Evolutionary conservation across 2,888 invertebrate species (phyloP), one percentile per base, ranked within the genome.

Genomic region (Biston betularia): DNA sequence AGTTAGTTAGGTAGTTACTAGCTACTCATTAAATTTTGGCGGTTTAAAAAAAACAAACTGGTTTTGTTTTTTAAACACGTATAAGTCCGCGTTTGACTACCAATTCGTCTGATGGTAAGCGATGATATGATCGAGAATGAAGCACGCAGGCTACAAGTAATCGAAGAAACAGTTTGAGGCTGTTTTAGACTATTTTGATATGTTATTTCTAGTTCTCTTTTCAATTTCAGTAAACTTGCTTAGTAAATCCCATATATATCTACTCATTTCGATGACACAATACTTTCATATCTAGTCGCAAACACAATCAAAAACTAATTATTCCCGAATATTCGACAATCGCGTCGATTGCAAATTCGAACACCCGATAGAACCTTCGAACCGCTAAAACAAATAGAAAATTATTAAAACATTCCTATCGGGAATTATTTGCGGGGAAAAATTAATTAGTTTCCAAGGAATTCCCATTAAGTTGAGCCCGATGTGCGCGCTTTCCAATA

Each of bases 391-490:
- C 77, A 82, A 83, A 82, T 80, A 80, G 76, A 77, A 83, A 79
- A 83, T 84, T 83, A 82, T 80, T 83, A 79, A 80, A 82, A 80
- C 79, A 82, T 81, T 84, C 78, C 77, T 58, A 57, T 73, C 73
- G 78, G 70, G 78, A 84, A 84, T 85, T 82, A 84, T 86, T 82
- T 80, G 80, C 78, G 80, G 74, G 65, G 80, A 82, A 85, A 84
- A 86, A 85, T 83, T 86, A 85, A 86, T 85, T 86, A 82, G 81
- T 85, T 85, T 80, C 70, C 74, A 58, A 81, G 82, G 85, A 83
- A 86, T 84, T 86, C 75, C 82, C 78, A 84, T 83, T 83, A 79
- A 58, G 57, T 55, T 38, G 46, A 35, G 35, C 49, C 50, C 57
- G 57, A 66, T 62, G 55, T 68, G 45, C 54, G 45, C 54, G 63